Conservation (phyloP, 2,888 invertebrate species). For the Busseola fusca region DNA sequence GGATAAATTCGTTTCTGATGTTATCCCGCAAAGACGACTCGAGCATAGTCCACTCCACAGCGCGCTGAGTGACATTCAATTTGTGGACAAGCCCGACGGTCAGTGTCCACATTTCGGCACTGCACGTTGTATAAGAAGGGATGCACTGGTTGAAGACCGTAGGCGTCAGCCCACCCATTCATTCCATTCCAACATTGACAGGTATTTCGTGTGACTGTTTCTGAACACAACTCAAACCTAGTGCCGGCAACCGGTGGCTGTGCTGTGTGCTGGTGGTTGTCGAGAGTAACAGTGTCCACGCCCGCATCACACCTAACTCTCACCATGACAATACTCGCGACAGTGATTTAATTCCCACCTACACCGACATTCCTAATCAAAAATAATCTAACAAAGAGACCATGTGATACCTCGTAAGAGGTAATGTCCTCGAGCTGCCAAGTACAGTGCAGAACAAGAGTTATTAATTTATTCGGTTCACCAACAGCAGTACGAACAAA, state of each 20-base stretch:
- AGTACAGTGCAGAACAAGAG: slow-evolving; percentile 11
- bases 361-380: slow-evolving; percentile 70
- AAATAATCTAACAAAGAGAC: slow-evolving; percentile 72
- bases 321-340: slow-evolving; percentile 42
- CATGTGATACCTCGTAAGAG: slow-evolving; percentile 67
- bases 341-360: slow-evolving; percentile 68
- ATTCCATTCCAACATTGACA: no score
- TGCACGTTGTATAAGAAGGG: no score
- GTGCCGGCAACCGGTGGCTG: neutral
- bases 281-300: neutral
- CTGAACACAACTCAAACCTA: neutral
- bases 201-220: neutral
- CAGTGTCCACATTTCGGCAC: no score
- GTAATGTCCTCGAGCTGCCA: slow-evolving; percentile 14
- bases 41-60: no score
- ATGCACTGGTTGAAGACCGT: no score
- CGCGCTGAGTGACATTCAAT: no score
- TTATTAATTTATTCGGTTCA: neutral
- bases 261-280: neutral
- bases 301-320: neutral
- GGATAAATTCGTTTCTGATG: no score
- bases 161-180: no score
- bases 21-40: no score
- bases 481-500: neutral
- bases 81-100: no score